Evolutionary conservation across 2,888 invertebrate genomes (phyloP).

Genomic region (Antheraea assamensis): DNA sequence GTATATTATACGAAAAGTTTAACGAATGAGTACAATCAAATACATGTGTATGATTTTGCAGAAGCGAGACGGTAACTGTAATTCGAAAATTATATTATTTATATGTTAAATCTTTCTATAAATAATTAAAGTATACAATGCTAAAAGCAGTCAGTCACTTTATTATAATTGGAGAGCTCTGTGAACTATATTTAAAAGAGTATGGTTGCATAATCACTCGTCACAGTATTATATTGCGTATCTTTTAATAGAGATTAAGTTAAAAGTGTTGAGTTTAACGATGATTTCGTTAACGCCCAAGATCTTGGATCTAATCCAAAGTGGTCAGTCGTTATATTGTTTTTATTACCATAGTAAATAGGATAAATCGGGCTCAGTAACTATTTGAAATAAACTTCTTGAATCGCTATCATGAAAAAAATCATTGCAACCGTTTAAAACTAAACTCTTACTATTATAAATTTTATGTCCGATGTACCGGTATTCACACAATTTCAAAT

Average conservation of each 20-base stretch:
- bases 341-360: conserved; percentile 12
- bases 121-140: neutral
- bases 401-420: neutral
- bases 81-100: neutral
- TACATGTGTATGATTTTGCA: neutral
- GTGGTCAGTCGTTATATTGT: conserved; percentile 12
- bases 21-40: neutral
- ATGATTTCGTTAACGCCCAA: conserved; percentile 23
- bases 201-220: neutral
- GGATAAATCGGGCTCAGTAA: neutral
- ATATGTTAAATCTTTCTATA: neutral
- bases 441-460: neutral
- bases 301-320: conserved; percentile 18
- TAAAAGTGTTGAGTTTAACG: conserved; percentile 15
- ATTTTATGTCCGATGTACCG: neutral
- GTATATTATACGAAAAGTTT: neutral
- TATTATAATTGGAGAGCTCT: neutral
- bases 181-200: neutral
- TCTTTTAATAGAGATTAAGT: neutral
- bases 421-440: neutral
- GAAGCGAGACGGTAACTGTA: neutral
- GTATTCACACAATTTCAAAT: neutral
- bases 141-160: neutral
- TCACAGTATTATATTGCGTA: neutral
- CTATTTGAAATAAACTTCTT: neutral